A percentile compares a stretch with the other conserved stretches of the same genome.
Conservation (phyloP, 2,113 vertebrate species). For the Cairina moschata region DNA sequence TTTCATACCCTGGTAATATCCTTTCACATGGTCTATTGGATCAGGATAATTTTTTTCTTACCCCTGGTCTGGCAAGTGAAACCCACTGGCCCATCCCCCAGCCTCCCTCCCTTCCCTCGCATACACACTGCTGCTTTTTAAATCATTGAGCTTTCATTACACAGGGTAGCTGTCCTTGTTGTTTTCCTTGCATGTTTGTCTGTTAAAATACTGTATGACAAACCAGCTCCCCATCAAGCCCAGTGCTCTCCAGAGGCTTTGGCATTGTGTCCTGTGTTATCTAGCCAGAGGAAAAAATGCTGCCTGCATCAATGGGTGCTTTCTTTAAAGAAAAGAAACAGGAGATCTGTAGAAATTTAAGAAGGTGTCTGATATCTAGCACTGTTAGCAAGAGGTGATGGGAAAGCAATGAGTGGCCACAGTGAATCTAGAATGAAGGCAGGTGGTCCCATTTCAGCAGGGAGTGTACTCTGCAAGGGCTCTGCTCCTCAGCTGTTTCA, state of each 20-base stretch:
- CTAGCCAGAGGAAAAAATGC: not conserved
- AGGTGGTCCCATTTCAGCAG: not conserved
- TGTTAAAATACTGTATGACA: not conserved
- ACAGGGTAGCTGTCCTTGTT: not conserved
- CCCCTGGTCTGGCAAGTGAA: slow-evolving; percentile 6
- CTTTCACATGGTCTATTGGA: slow-evolving; percentile 26
- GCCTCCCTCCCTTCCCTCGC: not conserved
- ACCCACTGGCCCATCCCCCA: not conserved
- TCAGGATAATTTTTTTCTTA: slow-evolving; percentile 45
- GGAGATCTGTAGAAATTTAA: not conserved
- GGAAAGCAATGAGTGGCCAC: not conserved
- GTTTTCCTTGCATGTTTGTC: not conserved
- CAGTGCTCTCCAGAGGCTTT: not conserved
- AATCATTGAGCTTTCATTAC: slow-evolving; percentile 35
- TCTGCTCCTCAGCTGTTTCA: not conserved
- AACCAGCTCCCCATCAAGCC: not conserved
- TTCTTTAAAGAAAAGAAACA: not conserved
- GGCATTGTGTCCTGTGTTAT: not conserved
- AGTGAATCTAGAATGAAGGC: not conserved
- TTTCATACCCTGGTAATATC: slow-evolving; percentile 48
- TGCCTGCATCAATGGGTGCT: not conserved
- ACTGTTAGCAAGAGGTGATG: not conserved
- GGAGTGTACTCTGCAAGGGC: not conserved
- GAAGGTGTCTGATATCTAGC: not conserved
- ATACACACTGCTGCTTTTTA: slow-evolving; percentile 27